Percentiles rank a stretch among this genome's conserved stretches.
Conservation (phyloP, 2,888 invertebrate species). For the Chaetogeoica ovagalla region DNA sequence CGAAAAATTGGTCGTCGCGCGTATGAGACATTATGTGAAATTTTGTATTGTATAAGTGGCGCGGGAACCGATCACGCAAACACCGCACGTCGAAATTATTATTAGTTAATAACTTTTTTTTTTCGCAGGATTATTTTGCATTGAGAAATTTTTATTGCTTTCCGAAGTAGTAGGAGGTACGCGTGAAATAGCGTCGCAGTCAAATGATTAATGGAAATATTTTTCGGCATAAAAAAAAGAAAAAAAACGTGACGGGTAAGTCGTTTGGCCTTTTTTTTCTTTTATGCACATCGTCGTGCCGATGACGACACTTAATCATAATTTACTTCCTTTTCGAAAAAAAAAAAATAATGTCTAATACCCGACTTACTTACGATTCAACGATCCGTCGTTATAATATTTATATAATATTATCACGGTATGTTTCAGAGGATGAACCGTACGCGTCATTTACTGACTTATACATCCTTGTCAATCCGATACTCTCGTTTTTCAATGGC, state of each 20-base stretch:
- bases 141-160: conserved; percentile 4
- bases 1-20: too few relatives aligned
- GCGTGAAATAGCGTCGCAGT: neutral
- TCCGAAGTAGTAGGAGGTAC: neutral
- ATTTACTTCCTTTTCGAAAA: neutral
- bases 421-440: too few relatives aligned
- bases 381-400: neutral
- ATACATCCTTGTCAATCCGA: too few relatives aligned
- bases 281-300: neutral
- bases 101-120: too few relatives aligned
- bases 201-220: conserved; percentile 18
- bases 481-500: too few relatives aligned
- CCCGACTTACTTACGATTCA: conserved; percentile 7
- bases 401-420: neutral
- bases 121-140: neutral
- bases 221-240: neutral
- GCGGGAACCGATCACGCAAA: too few relatives aligned
- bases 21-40: too few relatives aligned
- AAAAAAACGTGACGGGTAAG: conserved; percentile 1
- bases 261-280: conserved; percentile 33
- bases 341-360: neutral
- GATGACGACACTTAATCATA: conserved; percentile 32
- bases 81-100: too few relatives aligned
- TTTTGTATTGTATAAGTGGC: too few relatives aligned
- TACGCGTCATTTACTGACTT: too few relatives aligned